Evolutionary conservation across 2,888 invertebrate genomes (phyloP).

Genomic region (Melieria crassipennis): DNA sequence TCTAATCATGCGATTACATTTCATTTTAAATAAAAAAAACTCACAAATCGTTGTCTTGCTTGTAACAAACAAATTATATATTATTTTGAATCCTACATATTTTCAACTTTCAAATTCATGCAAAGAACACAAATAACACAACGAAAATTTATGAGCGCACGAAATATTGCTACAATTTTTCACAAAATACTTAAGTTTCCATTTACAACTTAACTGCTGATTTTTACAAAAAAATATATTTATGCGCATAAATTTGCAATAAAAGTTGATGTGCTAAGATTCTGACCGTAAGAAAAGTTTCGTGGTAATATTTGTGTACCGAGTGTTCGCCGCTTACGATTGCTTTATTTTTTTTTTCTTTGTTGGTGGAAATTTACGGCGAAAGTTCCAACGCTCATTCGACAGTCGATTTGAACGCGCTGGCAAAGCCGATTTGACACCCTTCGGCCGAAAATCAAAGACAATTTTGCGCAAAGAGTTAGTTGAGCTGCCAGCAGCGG

Average conservation of each 20-base stretch:
- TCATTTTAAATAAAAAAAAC: too few species aligned
- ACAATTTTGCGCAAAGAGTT: conserved; percentile 16
- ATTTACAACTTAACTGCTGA: conserved; percentile 29
- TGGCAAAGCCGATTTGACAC: conserved; percentile 9
- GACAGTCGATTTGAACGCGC: too few species aligned
- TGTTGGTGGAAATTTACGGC: background rate
- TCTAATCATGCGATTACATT: too few species aligned
- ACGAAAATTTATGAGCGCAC: too few species aligned
- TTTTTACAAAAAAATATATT: conserved; percentile 44
- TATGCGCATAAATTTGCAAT: conserved; percentile 61
- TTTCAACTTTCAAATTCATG: too few species aligned
- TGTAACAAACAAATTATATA: too few species aligned
- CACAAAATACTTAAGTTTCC: conserved; percentile 18
- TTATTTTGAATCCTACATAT: too few species aligned
- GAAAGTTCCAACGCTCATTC: background rate
- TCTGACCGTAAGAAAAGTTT: conserved; percentile 10
- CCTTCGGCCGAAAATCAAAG: conserved; percentile 9
- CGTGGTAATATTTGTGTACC: too few species aligned
- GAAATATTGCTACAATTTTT: too few species aligned
- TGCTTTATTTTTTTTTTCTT: background rate
- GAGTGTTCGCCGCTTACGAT: too few species aligned
- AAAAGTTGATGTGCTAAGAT: conserved; percentile 45
- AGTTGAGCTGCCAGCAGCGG: conserved; percentile 1
- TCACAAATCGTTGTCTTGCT: too few species aligned
- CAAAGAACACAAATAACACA: too few species aligned